Evolutionary conservation across 2,113 vertebrate species (phyloP), one percentile per base, ranked within the genome.

Genomic region (Galbula dea): DNA sequence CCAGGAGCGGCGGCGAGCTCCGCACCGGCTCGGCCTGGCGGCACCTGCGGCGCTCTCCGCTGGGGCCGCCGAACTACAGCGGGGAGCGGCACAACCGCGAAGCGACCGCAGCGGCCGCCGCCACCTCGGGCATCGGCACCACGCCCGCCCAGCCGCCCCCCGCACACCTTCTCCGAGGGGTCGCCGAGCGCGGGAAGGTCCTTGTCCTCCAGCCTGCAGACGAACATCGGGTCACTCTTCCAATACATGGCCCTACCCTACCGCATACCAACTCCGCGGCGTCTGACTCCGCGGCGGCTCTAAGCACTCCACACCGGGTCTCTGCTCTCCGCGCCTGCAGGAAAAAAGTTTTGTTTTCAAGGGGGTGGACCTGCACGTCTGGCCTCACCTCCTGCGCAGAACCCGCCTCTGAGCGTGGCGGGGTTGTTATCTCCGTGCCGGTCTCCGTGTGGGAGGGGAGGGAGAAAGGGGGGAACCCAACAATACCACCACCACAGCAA

Each of bases 191-290:
- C 96, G 37, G 97, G 98, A 84, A 96, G 91, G 83, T 97, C 98
- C 93, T 97, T 97, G 76, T 97, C 98, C 86, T 98, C 97, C 59
- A 96, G 97, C 48, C 97, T 96, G 83, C 98, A 98, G 86, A 98
- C 97, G 37, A 98, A 98, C 98, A 98, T 98, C 76, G 97, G 97
- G 78, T 98, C 98, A 52, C 98, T 98, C 97, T 98, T 99, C 99
- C 99, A 99, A 97, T 98, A 99, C 99, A 99, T 99, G 97, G 97
- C 97, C 88, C 97, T 59, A 62, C 83, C 30, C 83, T 91, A 79
- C 95, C 91, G 88, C 97, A 98, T 97, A 58, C 96, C 97, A 96
- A 69, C 95, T 94, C 91, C 82, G 41, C 91, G 94, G 89, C 90
- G 95, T 86, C 81, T 51, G 46, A 72, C 61, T 58, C 57, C n/a